Evolutionary conservation across 2,113 vertebrate genomes (phyloP), one percentile per base, ranked within the genome.

Genomic region (Cathartes aura): DNA sequence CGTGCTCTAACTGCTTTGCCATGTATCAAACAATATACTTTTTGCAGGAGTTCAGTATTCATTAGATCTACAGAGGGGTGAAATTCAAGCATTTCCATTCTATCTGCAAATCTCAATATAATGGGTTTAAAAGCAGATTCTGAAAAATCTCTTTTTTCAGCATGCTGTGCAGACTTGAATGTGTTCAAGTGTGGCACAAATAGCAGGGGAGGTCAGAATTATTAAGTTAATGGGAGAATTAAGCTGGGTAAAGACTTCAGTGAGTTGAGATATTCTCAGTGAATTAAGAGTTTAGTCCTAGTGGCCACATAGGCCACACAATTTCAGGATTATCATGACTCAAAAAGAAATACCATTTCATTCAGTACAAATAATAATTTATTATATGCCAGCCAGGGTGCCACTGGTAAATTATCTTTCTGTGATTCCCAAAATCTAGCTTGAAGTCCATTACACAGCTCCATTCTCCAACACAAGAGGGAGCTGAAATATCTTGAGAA

Each of bases 401-500:
- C 13, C 76, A 32, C 22, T 34, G n/a, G 47, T 21, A 55, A 81
- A 87, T 55, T 3, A 34, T 8, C 26, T 60, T 81, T 63, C 48
- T 18, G 11, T 6, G 30, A 66, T 58, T 66, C 48, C 48, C 75
- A 83, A 95, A 88, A 70, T 48, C 5, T 45, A 29, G 5, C 4
- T 76, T 53, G 8, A 66, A 83, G 43, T 34, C 63, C 50, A 47
- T 56, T 58, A 86, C 48, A 59, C 22, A 68, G 78, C 78, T 90
- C 74, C 48, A 23, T 87, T 91, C 80, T 94, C 80, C 75, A 95
- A 94, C 94, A 94, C 91, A 91, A 97, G 94, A 89, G 94, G 95
- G 93, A 96, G 95, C 94, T 96, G 94, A 95, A 89, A 97, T 81
- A 90, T 86, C 94, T 89, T 12, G 32, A 90, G 73, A 83, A 85